Base-by-base conservation (phyloP, 2,888 invertebrate genomes). In the Platycheirus albimanus region DNA sequence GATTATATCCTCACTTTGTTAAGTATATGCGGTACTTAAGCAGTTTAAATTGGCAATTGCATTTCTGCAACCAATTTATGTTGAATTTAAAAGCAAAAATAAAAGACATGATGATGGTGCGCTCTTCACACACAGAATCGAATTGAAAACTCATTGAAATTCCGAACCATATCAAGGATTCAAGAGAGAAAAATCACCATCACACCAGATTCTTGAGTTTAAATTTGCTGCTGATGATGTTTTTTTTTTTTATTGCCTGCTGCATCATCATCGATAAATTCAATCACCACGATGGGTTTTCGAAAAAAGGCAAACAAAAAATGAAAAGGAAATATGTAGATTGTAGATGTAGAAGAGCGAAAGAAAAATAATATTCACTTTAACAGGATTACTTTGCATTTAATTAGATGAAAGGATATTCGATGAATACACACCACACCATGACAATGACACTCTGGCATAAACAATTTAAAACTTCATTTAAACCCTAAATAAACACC, bases 11-110 rank as follows among this genome's bases (percentile, higher is more conserved):
- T 51, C 33, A 38, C 51, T 41, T 56, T 54, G 72, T 49, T 63
- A 67, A 81, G 56, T 83, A 36, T 63, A 67, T 72, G 69, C 63
- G 54, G 69, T 77, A 64, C 72, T 83, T 74, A 72, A 78, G 74
- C 52, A 74, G 69, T 74, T 76, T 69, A 78, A 78, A 78, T 83
- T 78, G 78, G 63, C 72, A 74, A 83, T 78, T 83, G 78, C 69
- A 72, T 67, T 74, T 36, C 69, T 63, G 78, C 72, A 78, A 43
- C 56, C 61, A 74, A 67, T 79, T 79, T 28, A 70, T 61, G 52
- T 54, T 41, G 56, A 63, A 45, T 76, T 47, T 63, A 41, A 54
- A 61, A 38, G 61, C 41, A 19, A 38, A 33, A 2, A 28, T 10
- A 63, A 36, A 41, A 15, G 45, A 63, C 30, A 43, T 17, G 43